Evolutionary conservation across 37 sponge, comb jelly and placozoan genomes (phyloP), one percentile per base, ranked within the genome.

Genomic region (Crambe crambe): DNA sequence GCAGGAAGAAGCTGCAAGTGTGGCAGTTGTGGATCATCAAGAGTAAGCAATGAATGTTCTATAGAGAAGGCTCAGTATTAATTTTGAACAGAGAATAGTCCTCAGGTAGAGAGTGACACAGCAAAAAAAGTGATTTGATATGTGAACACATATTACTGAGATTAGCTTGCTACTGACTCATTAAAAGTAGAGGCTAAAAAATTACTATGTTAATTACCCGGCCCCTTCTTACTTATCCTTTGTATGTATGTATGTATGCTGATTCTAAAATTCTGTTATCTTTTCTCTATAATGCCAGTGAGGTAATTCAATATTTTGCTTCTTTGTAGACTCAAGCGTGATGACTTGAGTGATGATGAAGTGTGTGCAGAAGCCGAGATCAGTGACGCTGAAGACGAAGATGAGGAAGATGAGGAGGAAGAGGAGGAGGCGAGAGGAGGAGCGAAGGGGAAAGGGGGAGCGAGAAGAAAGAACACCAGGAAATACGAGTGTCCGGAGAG

Each of bases 301-400:
- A n/a, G n/a, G n/a, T n/a, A n/a, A n/a, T n/a, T n/a, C n/a, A n/a
- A n/a, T n/a, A n/a, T n/a, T n/a, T n/a, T n/a, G n/a, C n/a, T 61
- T 40, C 3, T 22, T 75, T 42, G 20, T n/a, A 86, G 87, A 22
- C 10, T 87, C 1, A 37, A 76, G 22, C 76, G 42, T 1, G 88
- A 87, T 22, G 82, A 77, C 6, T 63, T 87, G 31, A 87, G 72
- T 70, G 88, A 87, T 70, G 88, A 87, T 57, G 88, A 87, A 64
- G 39, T 81, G 65, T 70, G 59, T 60, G 37, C 72, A 56, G 89
- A 82, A 32, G 83, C 70, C 15, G 82, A 81, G 29, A 40, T 82
- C 18, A 77, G 65, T 42, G 77, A 41, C 26, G 72, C 70, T 4
- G 77, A 84, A 18, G 72, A 60, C 12, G 86, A 85, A 41, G 79